A percentile compares a stretch with the other conserved stretches of the same genome.
phyloP scores from a whole-genome alignment of 2,797 vertebrate species.

The Tenualosa ilisha region DNA sequence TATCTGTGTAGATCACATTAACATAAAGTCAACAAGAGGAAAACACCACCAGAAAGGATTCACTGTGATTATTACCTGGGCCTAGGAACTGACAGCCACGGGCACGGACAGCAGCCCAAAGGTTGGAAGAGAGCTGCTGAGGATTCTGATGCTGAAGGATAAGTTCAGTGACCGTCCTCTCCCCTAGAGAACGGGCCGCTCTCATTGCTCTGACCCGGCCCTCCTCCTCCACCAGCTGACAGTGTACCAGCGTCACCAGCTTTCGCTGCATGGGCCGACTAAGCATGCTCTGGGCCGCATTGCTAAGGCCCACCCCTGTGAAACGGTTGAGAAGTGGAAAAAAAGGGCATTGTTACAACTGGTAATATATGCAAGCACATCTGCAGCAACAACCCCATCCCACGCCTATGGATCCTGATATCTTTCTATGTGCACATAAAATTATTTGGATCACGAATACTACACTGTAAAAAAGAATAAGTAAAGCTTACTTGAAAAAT shows the following conservation, averaged over 20 bases:
- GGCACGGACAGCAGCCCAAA: slow-evolving; percentile 97
- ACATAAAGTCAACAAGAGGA: neutral
- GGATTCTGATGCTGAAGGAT: slow-evolving; percentile 99
- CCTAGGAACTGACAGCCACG: slow-evolving; percentile 98
- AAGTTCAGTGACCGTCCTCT: slow-evolving; percentile 96
- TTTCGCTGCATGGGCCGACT: slow-evolving; percentile 99
- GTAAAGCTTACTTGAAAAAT: no score
- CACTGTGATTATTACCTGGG: slow-evolving; percentile 79
- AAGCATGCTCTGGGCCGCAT: slow-evolving; percentile 92
- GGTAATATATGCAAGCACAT: neutral
- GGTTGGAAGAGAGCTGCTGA: slow-evolving; percentile 96
- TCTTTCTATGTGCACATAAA: no score
- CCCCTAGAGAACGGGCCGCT: slow-evolving; percentile 93
- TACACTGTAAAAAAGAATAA: no score
- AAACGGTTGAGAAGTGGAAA: slow-evolving; percentile 17
- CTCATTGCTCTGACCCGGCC: slow-evolving; percentile 96
- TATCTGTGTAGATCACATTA: no score
- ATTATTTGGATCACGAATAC: no score
- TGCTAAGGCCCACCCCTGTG: slow-evolving; percentile 92
- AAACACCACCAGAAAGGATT: slow-evolving; percentile 79
- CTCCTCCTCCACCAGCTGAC: slow-evolving; percentile 98
- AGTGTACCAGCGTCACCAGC: slow-evolving; percentile 81
- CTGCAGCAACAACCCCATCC: neutral
- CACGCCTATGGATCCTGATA: no score
- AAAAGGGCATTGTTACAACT: neutral